Base-by-base conservation (phyloP, 2,888 invertebrate genomes). In the Troilus luridus region DNA sequence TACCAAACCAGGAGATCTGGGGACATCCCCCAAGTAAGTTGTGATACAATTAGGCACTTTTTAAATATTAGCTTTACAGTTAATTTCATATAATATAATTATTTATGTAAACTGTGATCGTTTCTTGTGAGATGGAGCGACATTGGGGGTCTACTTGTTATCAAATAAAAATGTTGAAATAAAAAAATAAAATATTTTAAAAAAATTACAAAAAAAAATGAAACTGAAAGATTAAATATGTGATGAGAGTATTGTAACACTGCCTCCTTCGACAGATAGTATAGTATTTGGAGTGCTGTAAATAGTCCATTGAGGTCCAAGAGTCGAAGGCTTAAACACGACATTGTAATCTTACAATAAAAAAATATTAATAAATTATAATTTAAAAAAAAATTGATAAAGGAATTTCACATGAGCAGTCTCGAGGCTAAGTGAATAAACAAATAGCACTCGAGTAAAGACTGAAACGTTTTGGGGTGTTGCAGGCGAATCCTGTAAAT, bases 231-330 rank as follows among this genome's bases (percentile, higher is more conserved):
- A 88, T 91, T 88, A 64, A 88, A 88, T 54, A 90, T 92, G 92
- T 92, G 92, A 92, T 92, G 92, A 91, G 90, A 92, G 91, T 92
- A 92, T 92, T 92, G 91, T 67, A 92, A 92, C 92, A 92, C 92
- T 92, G 92, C 92, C 92, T 91, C 91, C 92, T 92, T 92, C 85
- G 92, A 92, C 92, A 92, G 92, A 92, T 92, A 92, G 92, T 91
- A 91, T 91, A 92, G 72, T 91, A 92, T 92, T 91, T 91, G 92
- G 92, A 92, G 91, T 90, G 92, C 90, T 92, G 92, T 92, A 92
- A 67, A 92, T 91, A 92, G 11, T 92, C 88, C 91, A 91, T 88
- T 92, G 92, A 91, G 92, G 92, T 92, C 92, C 92, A 92, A 92
- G 92, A 91, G 92, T 92, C 92, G 91, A 91, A 89, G 90, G 92